phyloP scores from a whole-genome alignment of 2,888 invertebrate species.

The Sarcophaga caerulescens region DNA sequence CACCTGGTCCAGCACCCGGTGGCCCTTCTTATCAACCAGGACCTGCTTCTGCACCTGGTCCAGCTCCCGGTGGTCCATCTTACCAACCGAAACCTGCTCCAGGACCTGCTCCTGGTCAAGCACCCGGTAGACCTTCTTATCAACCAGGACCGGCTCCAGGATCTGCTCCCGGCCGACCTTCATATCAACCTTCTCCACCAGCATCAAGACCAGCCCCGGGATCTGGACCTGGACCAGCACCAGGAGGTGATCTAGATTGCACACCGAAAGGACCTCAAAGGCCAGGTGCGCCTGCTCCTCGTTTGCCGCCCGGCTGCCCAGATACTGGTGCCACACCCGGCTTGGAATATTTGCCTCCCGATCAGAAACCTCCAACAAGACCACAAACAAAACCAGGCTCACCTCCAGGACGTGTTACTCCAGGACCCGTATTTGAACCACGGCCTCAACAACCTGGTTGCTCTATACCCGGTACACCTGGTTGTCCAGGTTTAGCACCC shows the following conservation, averaged over 20 bases:
- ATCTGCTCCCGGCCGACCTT: constrained; percentile 60
- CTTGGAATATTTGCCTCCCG: constrained; percentile 70
- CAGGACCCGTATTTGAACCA: constrained; percentile 49
- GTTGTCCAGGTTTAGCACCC: constrained; percentile 49
- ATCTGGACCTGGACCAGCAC: constrained; percentile 63
- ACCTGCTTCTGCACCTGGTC: constrained; percentile 18
- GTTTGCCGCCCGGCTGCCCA: constrained; percentile 65
- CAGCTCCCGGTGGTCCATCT: background rate
- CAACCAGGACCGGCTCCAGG: constrained; percentile 51
- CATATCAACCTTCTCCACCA: constrained; percentile 45
- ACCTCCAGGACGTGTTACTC: constrained; percentile 42
- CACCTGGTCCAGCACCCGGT: constrained; percentile 61
- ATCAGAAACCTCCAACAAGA: constrained; percentile 54
- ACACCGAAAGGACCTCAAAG: constrained; percentile 67
- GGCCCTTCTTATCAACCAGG: constrained; percentile 59
- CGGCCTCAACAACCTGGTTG: constrained; percentile 48
- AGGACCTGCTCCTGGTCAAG: constrained; percentile 55
- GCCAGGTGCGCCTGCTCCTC: constrained; percentile 56
- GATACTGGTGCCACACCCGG: constrained; percentile 66
- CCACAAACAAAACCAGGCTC: constrained; percentile 55
- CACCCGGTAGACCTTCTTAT: constrained; percentile 63
- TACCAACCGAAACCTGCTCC: constrained; percentile 31
- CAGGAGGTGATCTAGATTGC: constrained; percentile 70
- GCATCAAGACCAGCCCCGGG: constrained; percentile 36
- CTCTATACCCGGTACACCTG: constrained; percentile 50